phyloP scores from a whole-genome alignment of 2,113 vertebrate species.

The Poicephalus gulielmi region DNA sequence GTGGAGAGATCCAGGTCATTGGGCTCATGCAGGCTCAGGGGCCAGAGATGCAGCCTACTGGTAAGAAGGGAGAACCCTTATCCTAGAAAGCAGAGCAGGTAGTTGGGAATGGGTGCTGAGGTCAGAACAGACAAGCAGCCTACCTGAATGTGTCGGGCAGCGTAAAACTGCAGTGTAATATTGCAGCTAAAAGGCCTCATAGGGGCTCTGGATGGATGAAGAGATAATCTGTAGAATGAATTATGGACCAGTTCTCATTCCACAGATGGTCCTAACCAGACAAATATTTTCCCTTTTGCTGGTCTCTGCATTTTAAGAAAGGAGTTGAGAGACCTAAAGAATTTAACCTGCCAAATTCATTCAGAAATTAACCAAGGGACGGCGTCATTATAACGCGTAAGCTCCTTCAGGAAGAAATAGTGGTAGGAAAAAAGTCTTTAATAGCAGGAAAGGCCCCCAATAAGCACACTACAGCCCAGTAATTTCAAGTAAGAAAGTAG shows the following conservation, averaged over 20 bases:
- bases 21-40: neutral
- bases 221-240: neutral
- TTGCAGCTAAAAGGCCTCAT: neutral
- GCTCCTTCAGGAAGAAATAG: neutral
- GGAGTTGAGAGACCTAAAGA: neutral
- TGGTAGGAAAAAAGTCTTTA: neutral
- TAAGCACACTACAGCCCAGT: neutral
- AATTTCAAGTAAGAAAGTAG: neutral
- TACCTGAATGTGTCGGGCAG: neutral
- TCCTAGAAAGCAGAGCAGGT: neutral
- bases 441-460: accelerated
- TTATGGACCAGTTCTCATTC: neutral
- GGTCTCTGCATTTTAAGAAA: neutral
- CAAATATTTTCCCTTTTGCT: neutral
- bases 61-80: accelerated
- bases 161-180: neutral
- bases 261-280: neutral
- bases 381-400: neutral
- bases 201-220: neutral
- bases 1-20: neutral
- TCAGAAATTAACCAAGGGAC: neutral
- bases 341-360: neutral
- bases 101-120: neutral
- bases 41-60: accelerated
- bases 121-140: neutral